Percentiles rank a stretch among this genome's conserved stretches.
Conservation (phyloP, 23 tunicate species). For the Aplidium turbinatum region DNA sequence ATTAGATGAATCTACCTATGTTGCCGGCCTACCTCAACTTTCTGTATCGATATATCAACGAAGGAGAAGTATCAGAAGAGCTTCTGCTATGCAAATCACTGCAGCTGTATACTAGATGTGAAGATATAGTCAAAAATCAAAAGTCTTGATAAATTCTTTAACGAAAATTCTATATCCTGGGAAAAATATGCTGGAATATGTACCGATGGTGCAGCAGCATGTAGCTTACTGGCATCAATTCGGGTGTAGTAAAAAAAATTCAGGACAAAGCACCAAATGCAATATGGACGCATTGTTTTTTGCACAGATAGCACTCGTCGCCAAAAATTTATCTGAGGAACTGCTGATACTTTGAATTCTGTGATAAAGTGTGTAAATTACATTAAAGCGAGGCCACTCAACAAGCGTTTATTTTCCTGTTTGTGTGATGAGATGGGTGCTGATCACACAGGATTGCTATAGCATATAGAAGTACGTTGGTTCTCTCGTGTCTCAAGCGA, state of each 20-base stretch:
- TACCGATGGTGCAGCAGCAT: constrained; percentile 54
- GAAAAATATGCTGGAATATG: constrained; percentile 40
- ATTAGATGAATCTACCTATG: constrained; percentile 52
- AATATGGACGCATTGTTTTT: too few relatives aligned
- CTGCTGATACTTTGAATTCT: constrained; percentile 42
- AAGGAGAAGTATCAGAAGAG: constrained; percentile 22
- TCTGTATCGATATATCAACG: constrained; percentile 41
- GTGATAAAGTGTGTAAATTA: constrained; percentile 44
- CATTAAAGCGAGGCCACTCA: constrained; percentile 48
- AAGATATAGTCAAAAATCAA: constrained; percentile 44
- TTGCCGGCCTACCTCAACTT: constrained; percentile 43
- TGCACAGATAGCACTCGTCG: constrained; percentile 42
- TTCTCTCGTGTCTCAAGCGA: constrained; percentile 39
- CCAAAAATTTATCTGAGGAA: constrained; percentile 43
- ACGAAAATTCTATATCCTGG: constrained; percentile 24
- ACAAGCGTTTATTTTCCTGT: constrained; percentile 40
- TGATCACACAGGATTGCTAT: constrained; percentile 45
- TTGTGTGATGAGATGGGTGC: constrained; percentile 51
- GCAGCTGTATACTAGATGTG: constrained; percentile 44
- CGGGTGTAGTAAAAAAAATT: too few relatives aligned
- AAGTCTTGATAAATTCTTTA: constrained; percentile 29
- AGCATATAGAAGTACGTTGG: constrained; percentile 39
- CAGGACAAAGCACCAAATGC: too few relatives aligned
- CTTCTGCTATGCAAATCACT: constrained; percentile 32
- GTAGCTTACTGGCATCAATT: too few relatives aligned